Conservation (phyloP, 2,113 vertebrate species). For the Scolopax mira region DNA sequence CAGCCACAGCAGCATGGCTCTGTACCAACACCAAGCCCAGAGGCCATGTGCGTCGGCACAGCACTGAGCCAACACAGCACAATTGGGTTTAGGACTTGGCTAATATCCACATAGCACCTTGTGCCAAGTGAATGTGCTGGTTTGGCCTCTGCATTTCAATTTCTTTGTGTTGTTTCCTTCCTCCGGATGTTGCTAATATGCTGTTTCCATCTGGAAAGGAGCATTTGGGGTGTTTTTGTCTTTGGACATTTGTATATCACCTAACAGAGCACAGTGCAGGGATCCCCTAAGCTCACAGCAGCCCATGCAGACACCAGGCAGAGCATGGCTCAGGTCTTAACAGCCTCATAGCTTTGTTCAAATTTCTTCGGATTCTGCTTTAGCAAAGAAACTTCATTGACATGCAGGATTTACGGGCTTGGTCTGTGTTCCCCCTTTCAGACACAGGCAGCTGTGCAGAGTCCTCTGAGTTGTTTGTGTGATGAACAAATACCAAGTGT, state of each 20-base stretch:
- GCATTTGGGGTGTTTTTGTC: not conserved
- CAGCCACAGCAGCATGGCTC: not conserved
- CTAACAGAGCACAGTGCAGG: not conserved
- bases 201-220: not conserved
- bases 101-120: not conserved
- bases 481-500: not conserved
- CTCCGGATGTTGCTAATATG: not conserved
- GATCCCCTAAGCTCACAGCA: not conserved
- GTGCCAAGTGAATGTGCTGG: not conserved
- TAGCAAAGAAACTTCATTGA: not conserved
- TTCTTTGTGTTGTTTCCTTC: not conserved
- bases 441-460: not conserved
- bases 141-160: not conserved
- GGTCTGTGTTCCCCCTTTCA: not conserved
- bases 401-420: not conserved
- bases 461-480: not conserved
- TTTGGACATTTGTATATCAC: not conserved
- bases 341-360: not conserved
- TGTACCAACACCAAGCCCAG: fast-evolving
- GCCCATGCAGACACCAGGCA: fast-evolving
- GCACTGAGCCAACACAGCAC: not conserved
- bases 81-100: not conserved
- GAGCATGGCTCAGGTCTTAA: not conserved
- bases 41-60: not conserved
- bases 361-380: not conserved